Evolutionary conservation across 2,113 vertebrate species (phyloP).

Genomic region (Rhizomys pruinosus): DNA sequence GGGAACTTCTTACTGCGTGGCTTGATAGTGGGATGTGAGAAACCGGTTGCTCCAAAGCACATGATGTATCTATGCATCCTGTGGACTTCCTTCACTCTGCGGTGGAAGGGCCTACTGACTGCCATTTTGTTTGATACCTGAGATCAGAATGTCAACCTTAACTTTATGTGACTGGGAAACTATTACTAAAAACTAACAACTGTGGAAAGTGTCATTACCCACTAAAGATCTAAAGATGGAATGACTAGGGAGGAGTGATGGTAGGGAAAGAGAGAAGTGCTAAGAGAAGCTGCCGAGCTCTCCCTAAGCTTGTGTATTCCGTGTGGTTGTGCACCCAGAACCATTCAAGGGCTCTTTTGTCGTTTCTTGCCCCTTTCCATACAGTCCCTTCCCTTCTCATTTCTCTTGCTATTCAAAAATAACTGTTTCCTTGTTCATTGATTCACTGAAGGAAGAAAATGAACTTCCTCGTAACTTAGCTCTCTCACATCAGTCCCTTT

Average conservation of each 20-base stretch:
- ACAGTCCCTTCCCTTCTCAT: neutral
- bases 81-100: neutral
- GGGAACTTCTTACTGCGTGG: neutral
- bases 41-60: neutral
- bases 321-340: slow-evolving; percentile 12
- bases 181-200: neutral
- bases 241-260: neutral
- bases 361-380: neutral
- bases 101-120: neutral
- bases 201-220: slow-evolving; percentile 78
- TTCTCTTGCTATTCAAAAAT: neutral
- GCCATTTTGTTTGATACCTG: neutral
- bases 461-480: neutral
- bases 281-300: slow-evolving; percentile 56
- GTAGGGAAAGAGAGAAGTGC: slow-evolving; percentile 24
- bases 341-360: neutral
- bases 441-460: slow-evolving; percentile 4
- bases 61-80: neutral
- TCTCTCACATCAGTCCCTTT: slow-evolving; percentile 5
- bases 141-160: neutral
- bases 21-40: neutral
- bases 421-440: neutral
- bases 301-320: slow-evolving; percentile 41
- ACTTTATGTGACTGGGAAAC: neutral
- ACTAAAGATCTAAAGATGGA: slow-evolving; percentile 4